These are phyloP conservation scores for Zaprionus bogoriensis DNA, from an alignment of 2,888 invertebrate species.

Conservation along the genomic window DNA sequence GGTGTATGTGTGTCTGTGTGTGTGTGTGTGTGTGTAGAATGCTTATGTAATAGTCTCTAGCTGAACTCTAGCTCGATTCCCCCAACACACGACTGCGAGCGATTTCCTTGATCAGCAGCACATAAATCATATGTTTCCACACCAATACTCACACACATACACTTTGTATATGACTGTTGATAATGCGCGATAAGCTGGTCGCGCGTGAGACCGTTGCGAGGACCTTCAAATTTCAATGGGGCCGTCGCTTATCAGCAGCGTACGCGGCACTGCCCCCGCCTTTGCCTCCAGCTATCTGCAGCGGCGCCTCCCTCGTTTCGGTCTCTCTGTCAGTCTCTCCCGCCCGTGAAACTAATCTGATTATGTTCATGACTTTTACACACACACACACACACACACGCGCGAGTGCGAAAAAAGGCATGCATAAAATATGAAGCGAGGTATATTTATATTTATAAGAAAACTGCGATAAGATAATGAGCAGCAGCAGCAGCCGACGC, in stretches of 20 bases:
- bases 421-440: slow-evolving; percentile 1
- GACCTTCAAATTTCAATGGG: slow-evolving; percentile 56
- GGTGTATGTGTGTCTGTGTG: no score
- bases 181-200: slow-evolving; percentile 54
- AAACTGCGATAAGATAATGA: slow-evolving; percentile 41
- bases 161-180: neutral
- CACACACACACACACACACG: slow-evolving; percentile 1
- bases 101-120: slow-evolving; percentile 35
- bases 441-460: slow-evolving; percentile 26
- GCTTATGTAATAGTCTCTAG: neutral
- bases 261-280: neutral
- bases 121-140: slow-evolving; percentile 19
- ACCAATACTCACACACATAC: neutral
- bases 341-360: slow-evolving; percentile 51
- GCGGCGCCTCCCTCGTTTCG: no score
- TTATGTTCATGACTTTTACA: slow-evolving; percentile 38
- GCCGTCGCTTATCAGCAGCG: slow-evolving; percentile 50
- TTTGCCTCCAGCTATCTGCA: neutral
- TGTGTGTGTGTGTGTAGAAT: no score
- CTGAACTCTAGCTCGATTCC: neutral
- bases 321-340: neutral
- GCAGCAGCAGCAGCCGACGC: neutral
- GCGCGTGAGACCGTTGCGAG: slow-evolving; percentile 56
- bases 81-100: slow-evolving; percentile 19
- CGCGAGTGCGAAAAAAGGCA: slow-evolving; percentile 11